Conservation (phyloP, 2,888 invertebrate species). For the Arctia plantaginis region DNA sequence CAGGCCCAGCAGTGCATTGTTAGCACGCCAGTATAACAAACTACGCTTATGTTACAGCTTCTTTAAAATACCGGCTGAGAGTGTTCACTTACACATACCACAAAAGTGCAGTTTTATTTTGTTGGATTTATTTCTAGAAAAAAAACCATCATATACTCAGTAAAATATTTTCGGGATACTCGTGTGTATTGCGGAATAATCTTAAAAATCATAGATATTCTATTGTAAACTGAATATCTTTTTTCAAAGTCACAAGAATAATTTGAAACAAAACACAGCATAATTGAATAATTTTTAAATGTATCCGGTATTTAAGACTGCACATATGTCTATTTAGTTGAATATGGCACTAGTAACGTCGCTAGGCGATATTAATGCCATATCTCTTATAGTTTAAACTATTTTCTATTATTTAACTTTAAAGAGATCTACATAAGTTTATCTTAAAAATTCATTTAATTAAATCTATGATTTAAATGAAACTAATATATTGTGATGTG, state of each 20-base stretch:
- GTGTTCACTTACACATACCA: slow-evolving; percentile 72
- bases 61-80: slow-evolving; percentile 57
- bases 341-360: slow-evolving; percentile 53
- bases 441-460: slow-evolving; percentile 46
- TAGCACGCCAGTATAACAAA: slow-evolving; percentile 80
- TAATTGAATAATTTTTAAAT: background rate
- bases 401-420: slow-evolving; percentile 60
- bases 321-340: slow-evolving; percentile 53
- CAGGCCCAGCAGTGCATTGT: slow-evolving; percentile 74
- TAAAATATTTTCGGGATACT: background rate
- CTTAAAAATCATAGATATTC: background rate
- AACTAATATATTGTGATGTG: slow-evolving; percentile 52
- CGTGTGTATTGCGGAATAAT: background rate
- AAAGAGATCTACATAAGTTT: slow-evolving; percentile 51
- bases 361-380: slow-evolving; percentile 51
- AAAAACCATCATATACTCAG: background rate
- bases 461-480: slow-evolving; percentile 40
- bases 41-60: slow-evolving; percentile 83
- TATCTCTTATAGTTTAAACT: slow-evolving; percentile 60
- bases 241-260: slow-evolving; percentile 2
- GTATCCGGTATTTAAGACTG: slow-evolving; percentile 62
- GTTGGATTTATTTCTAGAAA: background rate
- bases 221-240: background rate
- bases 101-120: slow-evolving; percentile 74
- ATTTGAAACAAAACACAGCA: background rate